Conservation (phyloP, 2,113 vertebrate species). For the Empidonax alnorum region DNA sequence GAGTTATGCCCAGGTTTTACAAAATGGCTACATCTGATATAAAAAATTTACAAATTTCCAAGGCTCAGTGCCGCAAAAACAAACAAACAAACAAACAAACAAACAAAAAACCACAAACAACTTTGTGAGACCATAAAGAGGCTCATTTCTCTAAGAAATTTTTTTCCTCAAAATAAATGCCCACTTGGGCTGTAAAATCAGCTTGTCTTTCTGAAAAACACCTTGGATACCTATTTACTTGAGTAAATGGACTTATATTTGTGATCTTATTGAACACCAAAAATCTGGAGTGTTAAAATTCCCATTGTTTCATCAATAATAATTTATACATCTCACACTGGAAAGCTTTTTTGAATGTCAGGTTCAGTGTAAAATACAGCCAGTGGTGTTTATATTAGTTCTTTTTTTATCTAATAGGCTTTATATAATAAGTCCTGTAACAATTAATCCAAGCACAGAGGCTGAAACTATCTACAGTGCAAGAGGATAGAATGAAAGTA, state of each 20-base stretch:
- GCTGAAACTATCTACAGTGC: neutral
- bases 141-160: neutral
- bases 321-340: neutral
- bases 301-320: neutral
- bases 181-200: neutral
- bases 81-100: no score
- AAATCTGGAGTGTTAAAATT: neutral
- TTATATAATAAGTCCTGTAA: slow-evolving; percentile 28
- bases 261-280: neutral
- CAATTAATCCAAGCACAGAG: slow-evolving; percentile 32
- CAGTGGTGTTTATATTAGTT: neutral
- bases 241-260: neutral
- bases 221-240: neutral
- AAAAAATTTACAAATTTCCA: neutral
- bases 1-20: neutral
- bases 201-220: neutral
- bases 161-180: neutral
- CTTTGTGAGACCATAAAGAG: neutral
- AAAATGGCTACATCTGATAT: neutral
- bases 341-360: neutral
- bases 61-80: fast-evolving
- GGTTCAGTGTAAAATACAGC: neutral
- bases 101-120: no score
- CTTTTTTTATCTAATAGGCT: neutral
- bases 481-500: slow-evolving; percentile 21